Evolutionary conservation across 2,113 vertebrate genomes (phyloP).

Genomic region (Bufo gargarizans): DNA sequence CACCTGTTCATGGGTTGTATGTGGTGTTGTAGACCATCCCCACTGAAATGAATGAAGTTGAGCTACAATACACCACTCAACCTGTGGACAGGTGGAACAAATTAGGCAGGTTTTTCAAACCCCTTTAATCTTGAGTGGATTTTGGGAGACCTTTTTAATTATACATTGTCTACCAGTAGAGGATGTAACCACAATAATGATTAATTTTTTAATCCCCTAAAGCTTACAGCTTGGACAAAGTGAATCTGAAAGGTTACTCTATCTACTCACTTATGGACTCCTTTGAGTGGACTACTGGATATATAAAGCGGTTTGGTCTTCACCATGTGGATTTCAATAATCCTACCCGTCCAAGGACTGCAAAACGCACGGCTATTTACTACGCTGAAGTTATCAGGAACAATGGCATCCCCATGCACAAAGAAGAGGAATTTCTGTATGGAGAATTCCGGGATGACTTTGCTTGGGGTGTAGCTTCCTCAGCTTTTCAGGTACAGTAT

Average conservation of each 20-base stretch:
- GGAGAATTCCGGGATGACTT: constrained; percentile 85
- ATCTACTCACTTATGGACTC: constrained; percentile 86
- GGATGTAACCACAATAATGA: not conserved
- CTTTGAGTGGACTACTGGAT: constrained; percentile 92
- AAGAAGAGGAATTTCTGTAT: constrained; percentile 79
- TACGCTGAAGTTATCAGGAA: constrained; percentile 81
- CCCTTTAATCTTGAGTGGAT: not conserved
- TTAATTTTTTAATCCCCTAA: not conserved
- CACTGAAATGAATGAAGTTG: no score
- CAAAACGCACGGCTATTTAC: constrained; percentile 83
- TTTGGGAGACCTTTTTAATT: not conserved
- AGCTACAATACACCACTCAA: no score
- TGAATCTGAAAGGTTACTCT: constrained; percentile 83
- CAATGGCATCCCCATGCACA: constrained; percentile 81
- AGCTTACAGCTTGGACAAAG: constrained; percentile 83
- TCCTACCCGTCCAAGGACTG: constrained; percentile 79
- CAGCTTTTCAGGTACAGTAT: constrained; percentile 86
- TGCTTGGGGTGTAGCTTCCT: constrained; percentile 86
- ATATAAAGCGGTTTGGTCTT: constrained; percentile 83
- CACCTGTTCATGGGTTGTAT: no score
- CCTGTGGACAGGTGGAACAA: no score
- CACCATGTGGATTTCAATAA: constrained; percentile 85
- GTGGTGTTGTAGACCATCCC: no score
- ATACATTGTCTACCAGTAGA: not conserved
- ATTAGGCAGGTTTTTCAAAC: not conserved